These are phyloP conservation scores for Passer montanus DNA, from an alignment of 2,113 vertebrate genomes.

Conservation along the genomic window DNA sequence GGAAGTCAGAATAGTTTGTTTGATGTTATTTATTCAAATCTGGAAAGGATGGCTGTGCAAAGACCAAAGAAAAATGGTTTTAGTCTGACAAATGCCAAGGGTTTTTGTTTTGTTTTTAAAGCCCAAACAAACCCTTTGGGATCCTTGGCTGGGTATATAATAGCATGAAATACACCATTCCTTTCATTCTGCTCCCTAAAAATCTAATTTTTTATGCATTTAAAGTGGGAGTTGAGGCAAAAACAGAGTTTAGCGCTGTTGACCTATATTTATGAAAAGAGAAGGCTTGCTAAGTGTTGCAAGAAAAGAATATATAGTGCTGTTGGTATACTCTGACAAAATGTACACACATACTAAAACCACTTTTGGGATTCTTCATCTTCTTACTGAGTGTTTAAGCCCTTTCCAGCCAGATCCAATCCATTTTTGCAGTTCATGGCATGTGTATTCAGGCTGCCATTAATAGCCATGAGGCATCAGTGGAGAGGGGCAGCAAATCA, in stretches of 20 bases:
- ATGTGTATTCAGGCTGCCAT: neutral
- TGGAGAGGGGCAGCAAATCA: neutral
- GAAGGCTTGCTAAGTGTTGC: neutral
- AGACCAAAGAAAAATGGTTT: slow-evolving; percentile 58
- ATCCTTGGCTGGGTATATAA: slow-evolving; percentile 43
- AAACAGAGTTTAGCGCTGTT: slow-evolving; percentile 42
- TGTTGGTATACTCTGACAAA: neutral
- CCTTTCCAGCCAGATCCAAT: neutral
- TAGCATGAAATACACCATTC: slow-evolving; percentile 58
- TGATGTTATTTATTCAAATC: slow-evolving; percentile 58
- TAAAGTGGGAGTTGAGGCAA: slow-evolving; percentile 53
- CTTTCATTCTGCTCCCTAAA: slow-evolving; percentile 58
- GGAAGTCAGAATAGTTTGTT: slow-evolving; percentile 34
- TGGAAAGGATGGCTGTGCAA: slow-evolving; percentile 40
- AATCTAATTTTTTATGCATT: slow-evolving; percentile 62
- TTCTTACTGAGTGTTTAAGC: neutral
- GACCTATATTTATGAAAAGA: slow-evolving; percentile 61
- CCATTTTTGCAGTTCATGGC: neutral
- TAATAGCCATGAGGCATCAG: neutral
- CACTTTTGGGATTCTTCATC: neutral
- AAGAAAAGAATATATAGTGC: neutral
- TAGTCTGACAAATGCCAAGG: slow-evolving; percentile 57
- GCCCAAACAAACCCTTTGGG: slow-evolving; percentile 54
- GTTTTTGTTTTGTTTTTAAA: slow-evolving; percentile 62
- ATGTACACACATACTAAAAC: neutral